phyloP scores from a whole-genome alignment of 2,888 invertebrate genomes.

The Thereva nobilitata region DNA sequence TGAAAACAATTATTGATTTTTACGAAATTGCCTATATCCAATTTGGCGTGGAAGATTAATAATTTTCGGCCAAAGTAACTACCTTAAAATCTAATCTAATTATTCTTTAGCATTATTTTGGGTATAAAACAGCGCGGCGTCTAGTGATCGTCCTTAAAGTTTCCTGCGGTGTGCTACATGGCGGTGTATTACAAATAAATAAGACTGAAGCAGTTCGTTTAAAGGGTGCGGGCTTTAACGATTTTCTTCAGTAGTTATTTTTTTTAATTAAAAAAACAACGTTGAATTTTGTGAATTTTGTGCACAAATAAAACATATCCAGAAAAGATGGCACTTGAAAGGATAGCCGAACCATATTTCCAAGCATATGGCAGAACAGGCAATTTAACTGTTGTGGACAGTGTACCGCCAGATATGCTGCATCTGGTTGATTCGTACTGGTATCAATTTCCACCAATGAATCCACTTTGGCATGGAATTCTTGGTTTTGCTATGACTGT shows the following conservation, averaged over 20 bases:
- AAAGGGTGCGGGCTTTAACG: constrained; percentile 1
- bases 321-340: constrained; percentile 19
- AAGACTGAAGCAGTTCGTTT: constrained; percentile 31
- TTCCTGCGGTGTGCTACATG: no score
- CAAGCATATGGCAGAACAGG: constrained; percentile 23
- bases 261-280: background rate
- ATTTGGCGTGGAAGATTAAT: no score
- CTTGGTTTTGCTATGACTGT: constrained; percentile 77
- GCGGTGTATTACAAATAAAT: background rate
- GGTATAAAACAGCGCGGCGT: no score
- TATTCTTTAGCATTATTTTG: no score
- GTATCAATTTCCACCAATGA: constrained; percentile 89
- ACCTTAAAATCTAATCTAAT: no score
- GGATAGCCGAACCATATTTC: constrained; percentile 19
- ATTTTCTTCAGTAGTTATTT: constrained; percentile 21
- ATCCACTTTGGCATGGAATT: constrained; percentile 84
- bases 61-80: no score
- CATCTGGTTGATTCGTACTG: constrained; percentile 74
- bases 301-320: background rate
- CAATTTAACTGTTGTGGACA: constrained; percentile 31
- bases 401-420: constrained; percentile 67
- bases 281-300: constrained; percentile 23
- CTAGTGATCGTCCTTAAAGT: no score
- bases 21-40: no score
- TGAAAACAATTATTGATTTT: no score